Base-by-base conservation (phyloP, 2,888 invertebrate species). In the Thymelicus acteon region DNA sequence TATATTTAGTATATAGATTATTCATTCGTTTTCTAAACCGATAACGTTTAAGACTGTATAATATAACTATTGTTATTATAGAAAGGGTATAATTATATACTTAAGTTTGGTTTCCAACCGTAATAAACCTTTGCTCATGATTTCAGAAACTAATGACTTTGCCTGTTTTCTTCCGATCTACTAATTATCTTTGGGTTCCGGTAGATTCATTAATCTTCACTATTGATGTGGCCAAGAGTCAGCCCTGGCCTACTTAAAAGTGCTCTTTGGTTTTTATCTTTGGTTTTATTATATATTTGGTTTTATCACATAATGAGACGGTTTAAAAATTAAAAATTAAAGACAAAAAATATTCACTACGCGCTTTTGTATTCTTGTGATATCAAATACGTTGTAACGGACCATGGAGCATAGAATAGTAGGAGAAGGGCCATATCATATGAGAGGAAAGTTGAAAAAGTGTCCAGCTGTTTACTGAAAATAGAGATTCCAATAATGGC, bases 71-170 rank as follows among this genome's bases (percentile, higher is more conserved):
- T 19, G 2, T 19, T 2, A 19, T 19, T 19, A 19, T 19, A 19
- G 19, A 2, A 19, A 19, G 19, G 2, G 19, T 19, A 19, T 19
- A 19, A 19, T 19, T 19, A 19, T 19, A 2, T 19, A 19, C 2
- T 19, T 8, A 54, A 12, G 54, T n/a, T 24, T 10, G 7, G 10
- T 24, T 54, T 52, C 2, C 54, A 54, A 8, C 12, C 12, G 24
- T 54, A 24, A 68, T 68, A 31, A 31, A 31, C 37, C 37, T 68
- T 66, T 31, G 39, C 54, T 31, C 48, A 48, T 61, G 58, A 63
- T 63, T 57, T 47, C 48, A 39, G 69, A 57, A 39, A 69, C 48
- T 69, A 69, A 69, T 69, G 57, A 69, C 48, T 63, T 62, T 62
- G 15, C 57, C 62, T 37, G 48, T 63, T 69, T 63, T 69, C 69